Evolutionary conservation across 2,797 vertebrate genomes (phyloP).

Genomic region (Cirrhinus molitorella): DNA sequence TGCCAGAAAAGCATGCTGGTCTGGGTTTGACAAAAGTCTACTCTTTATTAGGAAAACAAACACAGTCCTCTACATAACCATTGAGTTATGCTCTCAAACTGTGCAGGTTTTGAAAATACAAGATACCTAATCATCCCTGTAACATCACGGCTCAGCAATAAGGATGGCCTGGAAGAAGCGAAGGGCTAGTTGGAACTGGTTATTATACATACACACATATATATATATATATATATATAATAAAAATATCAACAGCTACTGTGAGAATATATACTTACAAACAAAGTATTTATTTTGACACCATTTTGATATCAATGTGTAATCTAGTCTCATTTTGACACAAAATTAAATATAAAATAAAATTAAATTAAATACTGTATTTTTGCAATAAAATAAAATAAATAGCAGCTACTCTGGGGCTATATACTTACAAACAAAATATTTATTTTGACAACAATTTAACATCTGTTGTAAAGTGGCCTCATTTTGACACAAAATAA

Average conservation of each 20-base stretch:
- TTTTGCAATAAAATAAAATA: too few relatives aligned
- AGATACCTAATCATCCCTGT: neutral
- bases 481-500: neutral
- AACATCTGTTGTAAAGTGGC: too few relatives aligned
- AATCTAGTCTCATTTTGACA: too few relatives aligned
- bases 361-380: too few relatives aligned
- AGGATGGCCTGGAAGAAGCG: neutral
- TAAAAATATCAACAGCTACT: neutral
- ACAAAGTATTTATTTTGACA: too few relatives aligned
- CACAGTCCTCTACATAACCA: neutral
- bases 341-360: too few relatives aligned
- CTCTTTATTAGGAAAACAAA: neutral
- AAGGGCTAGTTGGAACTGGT: neutral
- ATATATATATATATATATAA: too few relatives aligned
- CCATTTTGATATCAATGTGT: too few relatives aligned
- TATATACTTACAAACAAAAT: too few relatives aligned
- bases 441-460: too few relatives aligned
- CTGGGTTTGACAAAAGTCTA: conserved; percentile 8
- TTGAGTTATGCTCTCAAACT: neutral
- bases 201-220: too few relatives aligned
- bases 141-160: neutral
- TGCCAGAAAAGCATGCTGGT: neutral
- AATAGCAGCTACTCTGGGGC: neutral
- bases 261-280: too few relatives aligned
- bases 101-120: neutral